A percentile compares a stretch with the other conserved stretches of the same genome.
These are phyloP conservation scores for Theonella swinhoei DNA, from an alignment of 37 sponge, comb jelly and placozoan genomes.

Conservation along the genomic window DNA sequence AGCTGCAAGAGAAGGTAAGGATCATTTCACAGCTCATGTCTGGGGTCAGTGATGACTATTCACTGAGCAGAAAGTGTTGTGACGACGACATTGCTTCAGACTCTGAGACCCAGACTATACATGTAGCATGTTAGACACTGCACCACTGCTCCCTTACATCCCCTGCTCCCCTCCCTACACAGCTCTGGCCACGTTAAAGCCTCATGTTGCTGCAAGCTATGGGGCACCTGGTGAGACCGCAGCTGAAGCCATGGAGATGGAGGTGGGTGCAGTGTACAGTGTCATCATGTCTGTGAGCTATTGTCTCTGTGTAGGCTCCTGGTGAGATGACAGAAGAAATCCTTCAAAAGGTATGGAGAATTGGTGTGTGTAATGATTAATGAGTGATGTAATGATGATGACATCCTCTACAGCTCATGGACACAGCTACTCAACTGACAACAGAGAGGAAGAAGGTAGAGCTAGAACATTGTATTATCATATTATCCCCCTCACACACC, in stretches of 20 bases:
- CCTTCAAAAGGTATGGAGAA: slow-evolving; percentile 43
- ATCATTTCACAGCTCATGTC: too few species aligned
- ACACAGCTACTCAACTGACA: slow-evolving; percentile 88
- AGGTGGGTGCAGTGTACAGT: background rate
- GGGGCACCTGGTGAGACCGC: background rate
- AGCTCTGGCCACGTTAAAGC: slow-evolving; percentile 94
- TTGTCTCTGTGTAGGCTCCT: slow-evolving; percentile 26
- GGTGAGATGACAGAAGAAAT: slow-evolving; percentile 84
- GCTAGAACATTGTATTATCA: too few species aligned
- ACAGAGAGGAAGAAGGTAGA: slow-evolving; percentile 95
- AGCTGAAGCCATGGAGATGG: background rate
- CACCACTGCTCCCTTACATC: too few species aligned
- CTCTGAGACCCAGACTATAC: too few species aligned
- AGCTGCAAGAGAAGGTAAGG: slow-evolving; percentile 96
- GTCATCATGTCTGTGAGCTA: background rate
- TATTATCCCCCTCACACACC: too few species aligned
- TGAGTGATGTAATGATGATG: slow-evolving; percentile 10
- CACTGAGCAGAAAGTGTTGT: too few species aligned
- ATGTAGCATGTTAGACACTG: too few species aligned
- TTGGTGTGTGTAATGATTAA: background rate
- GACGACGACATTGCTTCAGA: too few species aligned
- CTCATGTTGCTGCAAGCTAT: slow-evolving; percentile 74
- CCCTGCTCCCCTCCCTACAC: background rate
- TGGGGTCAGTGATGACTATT: too few species aligned
- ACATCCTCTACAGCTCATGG: slow-evolving; percentile 76